These are phyloP conservation scores for Sterna hirundo DNA, from an alignment of 2,113 vertebrate genomes.

Conservation along the genomic window DNA sequence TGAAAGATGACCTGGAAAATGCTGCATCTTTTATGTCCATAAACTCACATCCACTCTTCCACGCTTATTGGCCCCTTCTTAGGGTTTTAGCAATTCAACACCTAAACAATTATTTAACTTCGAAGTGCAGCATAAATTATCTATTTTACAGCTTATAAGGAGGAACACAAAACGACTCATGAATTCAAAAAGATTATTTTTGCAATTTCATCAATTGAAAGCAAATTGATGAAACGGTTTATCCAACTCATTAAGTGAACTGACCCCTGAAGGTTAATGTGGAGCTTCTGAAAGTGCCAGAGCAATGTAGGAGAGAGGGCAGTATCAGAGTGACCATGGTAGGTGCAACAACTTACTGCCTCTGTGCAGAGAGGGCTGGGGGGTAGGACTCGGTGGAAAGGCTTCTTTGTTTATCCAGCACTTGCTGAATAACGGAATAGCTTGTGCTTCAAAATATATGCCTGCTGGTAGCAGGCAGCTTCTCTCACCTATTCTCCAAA, in stretches of 20 bases:
- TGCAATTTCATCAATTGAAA: conserved; percentile 23
- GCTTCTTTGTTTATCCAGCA: not conserved
- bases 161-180: conserved; percentile 10
- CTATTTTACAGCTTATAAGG: conserved; percentile 18
- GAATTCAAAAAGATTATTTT: conserved; percentile 20
- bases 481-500: not conserved
- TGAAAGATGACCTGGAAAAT: not conserved
- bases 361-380: not conserved
- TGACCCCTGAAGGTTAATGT: conserved; percentile 57
- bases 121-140: conserved; percentile 15
- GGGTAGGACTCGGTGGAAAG: not conserved
- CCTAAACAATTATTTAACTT: conserved; percentile 39
- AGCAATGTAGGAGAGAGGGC: not conserved
- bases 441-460: not conserved
- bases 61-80: not conserved
- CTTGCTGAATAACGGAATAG: not conserved
- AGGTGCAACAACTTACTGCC: not conserved
- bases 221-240: conserved; percentile 28
- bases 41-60: not conserved
- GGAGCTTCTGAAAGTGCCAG: not conserved
- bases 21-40: not conserved
- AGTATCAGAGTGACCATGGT: not conserved
- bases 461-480: not conserved
- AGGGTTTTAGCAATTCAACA: not conserved
- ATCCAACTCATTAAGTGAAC: conserved; percentile 40